Evolutionary conservation across 2,797 vertebrate genomes (phyloP), one percentile per base, ranked within the genome.

Genomic region (Sus cebifrons): DNA sequence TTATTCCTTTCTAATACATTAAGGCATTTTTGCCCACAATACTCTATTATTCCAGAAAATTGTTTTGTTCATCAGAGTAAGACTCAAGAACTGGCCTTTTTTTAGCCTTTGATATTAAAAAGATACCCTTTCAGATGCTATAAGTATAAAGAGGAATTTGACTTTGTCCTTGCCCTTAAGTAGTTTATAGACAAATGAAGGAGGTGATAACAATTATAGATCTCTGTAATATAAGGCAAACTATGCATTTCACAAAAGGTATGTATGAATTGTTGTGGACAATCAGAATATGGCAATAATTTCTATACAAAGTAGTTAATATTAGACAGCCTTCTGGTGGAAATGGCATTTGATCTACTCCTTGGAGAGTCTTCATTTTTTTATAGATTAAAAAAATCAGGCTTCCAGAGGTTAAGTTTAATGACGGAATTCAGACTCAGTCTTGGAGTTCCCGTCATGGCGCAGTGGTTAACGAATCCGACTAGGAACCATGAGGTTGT

Each of bases 291-390:
- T 17, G 29, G 25, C 90, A 93, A 44, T 20, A 40, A 15, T 77
- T 86, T 90, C n/a, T 87, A 3, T 70, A 29, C 74, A 17, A 67
- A n/a, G 62, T 79, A 16, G 1, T 36, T 77, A 71, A 67, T 14
- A 16, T 83, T 90, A 71, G 27, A 64, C 16, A 86, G 10, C 18
- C n/a, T 68, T 73, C 52, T 56, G 18, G 23, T 77, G 10, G 21
- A 81, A 79, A 64, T 91, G 60, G n/a, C 64, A 65, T 91, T 87
- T 70, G 73, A 54, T 49, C 20, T 87, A 44, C 75, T 67, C 75
- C 32, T 85, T 79, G 17, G 15, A 78, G 27, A 71, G 75, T 81
- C 40, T 49, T 70, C 32, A 21, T 78, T 62, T 64, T 65, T 91
- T 86, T 44, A 32, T 15, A 75, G 21, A 81, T 65, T 32, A 60